phyloP scores from a whole-genome alignment of 2,113 vertebrate species.

The Cheilinus undulatus region DNA sequence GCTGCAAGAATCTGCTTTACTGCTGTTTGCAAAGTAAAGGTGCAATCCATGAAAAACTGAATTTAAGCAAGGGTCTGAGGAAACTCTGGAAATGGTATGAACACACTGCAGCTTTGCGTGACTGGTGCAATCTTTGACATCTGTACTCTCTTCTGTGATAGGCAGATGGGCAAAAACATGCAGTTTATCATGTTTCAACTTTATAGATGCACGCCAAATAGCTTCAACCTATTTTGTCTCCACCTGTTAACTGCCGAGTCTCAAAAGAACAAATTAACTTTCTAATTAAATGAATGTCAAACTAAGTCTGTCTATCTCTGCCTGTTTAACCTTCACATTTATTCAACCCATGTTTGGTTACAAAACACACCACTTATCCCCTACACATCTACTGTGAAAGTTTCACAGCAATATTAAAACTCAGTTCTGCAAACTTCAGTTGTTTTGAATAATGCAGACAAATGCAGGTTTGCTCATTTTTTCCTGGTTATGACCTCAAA shows the following conservation, averaged over 20 bases:
- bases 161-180: not conserved
- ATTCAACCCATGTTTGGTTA: not conserved
- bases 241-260: not conserved
- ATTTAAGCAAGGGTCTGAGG: too few relatives aligned
- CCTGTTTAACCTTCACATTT: not conserved
- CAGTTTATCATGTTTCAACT: constrained; percentile 4
- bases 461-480: not conserved
- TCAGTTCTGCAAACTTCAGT: not conserved
- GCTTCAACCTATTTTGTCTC: not conserved
- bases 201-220: not conserved
- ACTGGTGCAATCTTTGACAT: not conserved
- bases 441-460: too few relatives aligned
- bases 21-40: too few relatives aligned
- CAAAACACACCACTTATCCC: not conserved
- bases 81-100: too few relatives aligned
- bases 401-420: not conserved
- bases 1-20: too few relatives aligned
- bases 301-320: too few relatives aligned
- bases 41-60: too few relatives aligned
- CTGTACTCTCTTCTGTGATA: not conserved
- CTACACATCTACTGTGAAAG: not conserved
- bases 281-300: too few relatives aligned
- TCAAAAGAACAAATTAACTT: too few relatives aligned
- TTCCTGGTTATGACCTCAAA: not conserved
- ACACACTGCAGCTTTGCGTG: not conserved